A percentile compares a stretch with the other conserved stretches of the same genome.
These are phyloP conservation scores for Scelioninae gen. 1 DNA, from an alignment of 2,888 invertebrate genomes.

Conservation along the genomic window DNA sequence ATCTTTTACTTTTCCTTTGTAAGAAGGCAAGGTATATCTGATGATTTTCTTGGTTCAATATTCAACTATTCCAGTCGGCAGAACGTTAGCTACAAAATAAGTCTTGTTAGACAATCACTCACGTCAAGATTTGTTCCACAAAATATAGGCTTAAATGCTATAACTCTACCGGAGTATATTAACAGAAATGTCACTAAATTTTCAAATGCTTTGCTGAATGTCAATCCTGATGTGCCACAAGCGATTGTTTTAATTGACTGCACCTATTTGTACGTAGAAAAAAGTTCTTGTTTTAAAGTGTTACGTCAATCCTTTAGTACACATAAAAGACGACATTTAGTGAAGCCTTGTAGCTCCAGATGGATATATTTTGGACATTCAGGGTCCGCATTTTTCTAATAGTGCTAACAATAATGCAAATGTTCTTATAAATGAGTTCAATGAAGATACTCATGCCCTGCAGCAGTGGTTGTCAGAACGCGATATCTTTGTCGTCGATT, in stretches of 20 bases:
- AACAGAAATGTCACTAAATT: background rate
- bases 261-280: conserved; percentile 27
- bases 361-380: conserved; percentile 56
- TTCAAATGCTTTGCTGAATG: background rate
- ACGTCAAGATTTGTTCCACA: conserved; percentile 19
- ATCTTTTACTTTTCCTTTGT: conserved; percentile 23
- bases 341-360: conserved; percentile 41
- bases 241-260: conserved; percentile 11
- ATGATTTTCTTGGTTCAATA: conserved; percentile 33
- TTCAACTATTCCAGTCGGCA: conserved; percentile 33
- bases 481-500: conserved; percentile 30
- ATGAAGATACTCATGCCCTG: conserved; percentile 10
- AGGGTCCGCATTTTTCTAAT: conserved; percentile 53
- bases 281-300: conserved; percentile 6
- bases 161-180: conserved; percentile 8
- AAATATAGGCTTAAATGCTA: conserved; percentile 23
- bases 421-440: conserved; percentile 18
- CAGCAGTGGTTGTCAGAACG: conserved; percentile 24
- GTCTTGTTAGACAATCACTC: conserved; percentile 9
- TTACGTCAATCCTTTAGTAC: background rate
- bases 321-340: conserved; percentile 2
- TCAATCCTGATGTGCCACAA: background rate
- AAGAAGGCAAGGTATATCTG: conserved; percentile 35
- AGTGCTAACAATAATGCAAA: conserved; percentile 44
- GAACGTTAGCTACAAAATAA: conserved; percentile 10